phyloP scores from a whole-genome alignment of 1,140 invertebrate species.

The Caenorhabditis latens region DNA sequence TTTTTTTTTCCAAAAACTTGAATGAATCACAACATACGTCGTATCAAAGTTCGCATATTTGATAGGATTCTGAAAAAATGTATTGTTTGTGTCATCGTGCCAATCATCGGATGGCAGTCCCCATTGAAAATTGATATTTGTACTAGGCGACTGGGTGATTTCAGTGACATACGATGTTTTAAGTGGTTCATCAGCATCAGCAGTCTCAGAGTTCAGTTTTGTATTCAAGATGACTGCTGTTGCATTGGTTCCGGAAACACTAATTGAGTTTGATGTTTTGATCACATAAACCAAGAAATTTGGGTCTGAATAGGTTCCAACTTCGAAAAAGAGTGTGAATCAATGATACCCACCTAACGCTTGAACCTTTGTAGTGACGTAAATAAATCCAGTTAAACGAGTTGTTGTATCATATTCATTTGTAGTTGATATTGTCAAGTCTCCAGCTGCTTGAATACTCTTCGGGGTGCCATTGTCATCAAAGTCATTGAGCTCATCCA shows the following conservation, averaged over 20 bases:
- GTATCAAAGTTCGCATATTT: too few relatives aligned
- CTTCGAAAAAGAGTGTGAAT: neutral
- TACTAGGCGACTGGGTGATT: neutral
- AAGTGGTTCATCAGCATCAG: neutral
- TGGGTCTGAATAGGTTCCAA: neutral
- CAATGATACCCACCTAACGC: neutral
- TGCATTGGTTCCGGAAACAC: neutral
- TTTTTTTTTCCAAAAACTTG: neutral
- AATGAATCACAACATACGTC: too few relatives aligned
- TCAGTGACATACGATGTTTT: neutral
- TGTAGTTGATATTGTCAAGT: neutral
- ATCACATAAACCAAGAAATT: neutral
- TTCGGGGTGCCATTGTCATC: neutral
- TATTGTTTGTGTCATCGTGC: neutral
- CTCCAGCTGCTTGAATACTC: neutral
- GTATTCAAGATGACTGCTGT: slow-evolving; percentile 13
- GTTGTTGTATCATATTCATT: neutral
- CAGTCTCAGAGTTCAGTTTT: neutral
- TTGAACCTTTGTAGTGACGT: neutral
- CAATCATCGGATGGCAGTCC: neutral
- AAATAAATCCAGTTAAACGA: neutral
- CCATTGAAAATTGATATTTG: slow-evolving; percentile 24
- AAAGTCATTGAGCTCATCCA: neutral
- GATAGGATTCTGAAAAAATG: neutral
- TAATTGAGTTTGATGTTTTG: neutral